A percentile compares a stretch with the other conserved stretches of the same genome.
Conservation (phyloP, 1,140 invertebrate genomes). For the Proales similis region DNA sequence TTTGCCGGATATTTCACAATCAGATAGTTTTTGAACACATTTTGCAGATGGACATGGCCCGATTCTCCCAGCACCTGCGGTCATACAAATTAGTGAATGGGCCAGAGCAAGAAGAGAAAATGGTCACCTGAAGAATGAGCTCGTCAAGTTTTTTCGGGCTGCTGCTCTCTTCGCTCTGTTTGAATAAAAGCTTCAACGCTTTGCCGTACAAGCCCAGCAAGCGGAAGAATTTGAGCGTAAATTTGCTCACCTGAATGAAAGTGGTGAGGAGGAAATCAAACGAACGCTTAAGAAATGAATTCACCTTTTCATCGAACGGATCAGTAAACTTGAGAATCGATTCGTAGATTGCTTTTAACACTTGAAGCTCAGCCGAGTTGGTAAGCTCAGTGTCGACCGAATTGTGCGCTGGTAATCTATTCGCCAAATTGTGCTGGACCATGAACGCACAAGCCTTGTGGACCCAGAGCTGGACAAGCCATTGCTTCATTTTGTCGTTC, state of each 20-base stretch:
- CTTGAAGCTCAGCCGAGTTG: slow-evolving; percentile 14
- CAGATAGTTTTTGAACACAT: background rate
- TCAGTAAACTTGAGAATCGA: slow-evolving; percentile 27
- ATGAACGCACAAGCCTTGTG: slow-evolving; percentile 3
- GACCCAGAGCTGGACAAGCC: slow-evolving; percentile 1
- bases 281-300: background rate
- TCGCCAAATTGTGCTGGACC: slow-evolving; percentile 9
- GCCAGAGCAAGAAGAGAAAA: slow-evolving; percentile 1
- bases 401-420: background rate
- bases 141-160: slow-evolving; percentile 23
- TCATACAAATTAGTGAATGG: background rate
- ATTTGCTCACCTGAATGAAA: slow-evolving; percentile 11
- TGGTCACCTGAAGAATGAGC: slow-evolving; percentile 12
- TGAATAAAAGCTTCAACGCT: slow-evolving; percentile 16
- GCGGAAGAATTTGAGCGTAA: slow-evolving; percentile 1
- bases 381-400: background rate
- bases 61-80: slow-evolving; percentile 17
- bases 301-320: slow-evolving; percentile 21
- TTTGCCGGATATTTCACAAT: slow-evolving; percentile 20
- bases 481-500: background rate
- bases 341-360: slow-evolving; percentile 4
- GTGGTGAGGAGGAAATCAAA: background rate
- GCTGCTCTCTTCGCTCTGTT: slow-evolving; percentile 8
- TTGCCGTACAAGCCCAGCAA: slow-evolving; percentile 15
- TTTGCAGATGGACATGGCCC: background rate